Conservation (phyloP, 2,113 vertebrate species). For the Podiceps cristatus region DNA sequence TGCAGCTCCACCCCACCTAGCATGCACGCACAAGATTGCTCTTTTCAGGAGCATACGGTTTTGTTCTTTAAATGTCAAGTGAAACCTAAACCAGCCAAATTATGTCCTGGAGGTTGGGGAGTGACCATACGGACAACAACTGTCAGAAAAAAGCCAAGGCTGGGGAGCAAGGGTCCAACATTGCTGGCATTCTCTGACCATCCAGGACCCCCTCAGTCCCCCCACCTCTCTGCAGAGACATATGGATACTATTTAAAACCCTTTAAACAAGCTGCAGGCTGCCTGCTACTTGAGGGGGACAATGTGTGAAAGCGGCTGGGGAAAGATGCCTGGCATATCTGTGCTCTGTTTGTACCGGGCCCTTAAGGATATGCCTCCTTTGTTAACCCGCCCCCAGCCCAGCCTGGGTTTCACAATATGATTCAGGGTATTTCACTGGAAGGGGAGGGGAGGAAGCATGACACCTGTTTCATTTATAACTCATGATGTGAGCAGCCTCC, state of each 20-base stretch:
- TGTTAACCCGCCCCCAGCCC: background rate
- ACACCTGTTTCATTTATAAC: conserved; percentile 34
- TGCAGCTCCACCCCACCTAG: background rate
- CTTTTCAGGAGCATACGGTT: background rate
- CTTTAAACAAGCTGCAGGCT: conserved; percentile 68
- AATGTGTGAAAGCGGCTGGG: conserved; percentile 34
- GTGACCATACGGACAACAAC: conserved; percentile 60
- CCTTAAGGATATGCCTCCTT: conserved; percentile 29
- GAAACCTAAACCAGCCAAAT: conserved; percentile 63
- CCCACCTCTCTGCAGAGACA: conserved; percentile 64
- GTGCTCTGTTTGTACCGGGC: background rate
- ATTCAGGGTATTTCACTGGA: conserved; percentile 4
- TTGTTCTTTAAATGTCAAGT: conserved; percentile 69
- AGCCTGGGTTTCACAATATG: background rate
- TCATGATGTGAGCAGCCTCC: background rate
- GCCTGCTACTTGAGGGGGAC: conserved; percentile 60
- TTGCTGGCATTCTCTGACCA: conserved; percentile 74
- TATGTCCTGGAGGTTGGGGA: conserved; percentile 25
- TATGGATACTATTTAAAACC: conserved; percentile 80
- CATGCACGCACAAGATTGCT: accelerated
- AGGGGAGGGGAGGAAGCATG: background rate
- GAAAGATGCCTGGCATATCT: conserved; percentile 73
- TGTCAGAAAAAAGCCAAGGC: conserved; percentile 56
- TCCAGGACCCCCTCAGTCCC: conserved; percentile 32
- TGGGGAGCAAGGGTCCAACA: conserved; percentile 51